Percentiles rank a stretch among this genome's conserved stretches.
phyloP scores from a whole-genome alignment of 2,113 vertebrate genomes.

The Meleagris gallopavo region DNA sequence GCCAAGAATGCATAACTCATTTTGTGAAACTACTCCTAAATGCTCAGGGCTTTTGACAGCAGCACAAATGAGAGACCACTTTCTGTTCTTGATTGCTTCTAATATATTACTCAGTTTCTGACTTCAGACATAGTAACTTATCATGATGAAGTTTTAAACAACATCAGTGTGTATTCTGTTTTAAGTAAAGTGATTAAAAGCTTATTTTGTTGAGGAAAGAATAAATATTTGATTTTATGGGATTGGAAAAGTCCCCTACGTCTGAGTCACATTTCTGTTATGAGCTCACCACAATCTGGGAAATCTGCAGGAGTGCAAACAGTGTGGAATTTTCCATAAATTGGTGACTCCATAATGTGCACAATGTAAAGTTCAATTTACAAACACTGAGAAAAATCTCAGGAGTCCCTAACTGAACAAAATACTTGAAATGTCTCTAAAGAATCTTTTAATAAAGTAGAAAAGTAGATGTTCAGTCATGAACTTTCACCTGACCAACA shows the following conservation, averaged over 20 bases:
- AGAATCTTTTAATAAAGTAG: background rate
- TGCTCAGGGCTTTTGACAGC: background rate
- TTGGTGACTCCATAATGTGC: background rate
- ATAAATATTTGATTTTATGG: background rate
- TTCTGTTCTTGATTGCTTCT: background rate
- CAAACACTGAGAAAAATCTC: background rate
- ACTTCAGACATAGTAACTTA: background rate
- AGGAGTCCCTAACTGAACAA: background rate
- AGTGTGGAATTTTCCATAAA: background rate
- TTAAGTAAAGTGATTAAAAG: background rate
- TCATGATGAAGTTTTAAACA: background rate
- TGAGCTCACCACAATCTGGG: background rate
- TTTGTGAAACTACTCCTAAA: background rate
- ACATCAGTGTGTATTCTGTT: background rate
- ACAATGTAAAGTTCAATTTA: background rate
- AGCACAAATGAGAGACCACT: background rate
- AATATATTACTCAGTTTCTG: background rate
- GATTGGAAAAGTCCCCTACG: background rate
- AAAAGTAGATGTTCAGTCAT: background rate
- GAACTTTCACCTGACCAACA: background rate
- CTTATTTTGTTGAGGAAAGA: background rate
- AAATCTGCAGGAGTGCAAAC: background rate
- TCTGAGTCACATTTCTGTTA: constrained; percentile 16
- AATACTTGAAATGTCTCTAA: background rate
- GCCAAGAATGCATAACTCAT: background rate